Percentiles rank a stretch among this genome's conserved stretches.
These are phyloP conservation scores for Zaprionus lineosus DNA, from an alignment of 2,888 invertebrate species.

Conservation along the genomic window DNA sequence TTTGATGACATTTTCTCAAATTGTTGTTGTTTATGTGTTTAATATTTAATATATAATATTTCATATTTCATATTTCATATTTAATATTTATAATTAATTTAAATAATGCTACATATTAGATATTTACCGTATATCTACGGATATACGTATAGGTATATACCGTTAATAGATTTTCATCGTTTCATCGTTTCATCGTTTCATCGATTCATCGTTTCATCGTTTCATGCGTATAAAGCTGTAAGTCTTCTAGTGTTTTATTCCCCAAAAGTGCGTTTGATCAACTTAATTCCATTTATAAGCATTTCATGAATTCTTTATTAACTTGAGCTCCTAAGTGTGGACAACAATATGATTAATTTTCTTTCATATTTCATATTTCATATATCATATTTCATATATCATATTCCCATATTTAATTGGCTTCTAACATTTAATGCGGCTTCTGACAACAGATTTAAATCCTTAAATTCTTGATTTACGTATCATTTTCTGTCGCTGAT, in stretches of 20 bases:
- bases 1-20: constrained; percentile 40
- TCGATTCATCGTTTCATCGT: too few species aligned
- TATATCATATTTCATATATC: constrained; percentile 1
- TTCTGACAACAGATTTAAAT: constrained; percentile 52
- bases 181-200: too few species aligned
- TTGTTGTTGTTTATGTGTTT: constrained; percentile 18
- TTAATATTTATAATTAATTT: constrained; percentile 52
- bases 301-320: constrained; percentile 25
- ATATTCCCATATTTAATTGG: constrained; percentile 29
- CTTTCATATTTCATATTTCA: constrained; percentile 17
- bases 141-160: constrained; percentile 31
- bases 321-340: constrained; percentile 50
- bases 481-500: constrained; percentile 36
- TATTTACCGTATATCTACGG: constrained; percentile 28
- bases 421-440: constrained; percentile 32
- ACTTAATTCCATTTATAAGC: constrained; percentile 65
- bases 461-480: constrained; percentile 40
- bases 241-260: constrained; percentile 75
- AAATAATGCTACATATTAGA: constrained; percentile 65
- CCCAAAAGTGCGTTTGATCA: constrained; percentile 66
- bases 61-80: constrained; percentile 8
- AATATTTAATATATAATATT: constrained; percentile 17
- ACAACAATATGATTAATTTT: constrained; percentile 50
- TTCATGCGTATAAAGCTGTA: constrained; percentile 77
- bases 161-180: constrained; percentile 62